Base-by-base conservation (phyloP, 2,797 vertebrate genomes). In the Macropus fuliginosus region DNA sequence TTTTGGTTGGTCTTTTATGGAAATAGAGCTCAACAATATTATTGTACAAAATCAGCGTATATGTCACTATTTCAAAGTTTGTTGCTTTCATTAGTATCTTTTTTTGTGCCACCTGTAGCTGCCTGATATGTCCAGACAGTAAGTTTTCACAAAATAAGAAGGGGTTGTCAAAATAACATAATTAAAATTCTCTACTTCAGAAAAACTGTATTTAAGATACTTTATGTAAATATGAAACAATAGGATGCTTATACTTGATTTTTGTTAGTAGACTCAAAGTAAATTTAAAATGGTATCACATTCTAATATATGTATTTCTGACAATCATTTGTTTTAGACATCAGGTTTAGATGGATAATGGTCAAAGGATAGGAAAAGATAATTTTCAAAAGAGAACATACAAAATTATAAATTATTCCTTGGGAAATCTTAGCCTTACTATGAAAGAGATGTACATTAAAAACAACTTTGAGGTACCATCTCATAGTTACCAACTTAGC, bases 1-100 rank as follows among this genome's bases (percentile, higher is more conserved):
- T 34, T 56, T 94, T 94, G 1, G 3, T 74, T 94, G 50, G 27
- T 11, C 74, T 92, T 95, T 81, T 93, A 92, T 56, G 46, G 16
- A 66, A 1, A 55, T 16, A 2, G 34, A 40, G 34, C 34, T 74
- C 16, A 21, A 55, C 31, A 52, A 0, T 54, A 95, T 34, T 28
- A 18, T 57, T 59, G 54, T 16, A 93, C 29, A n/a, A 46, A 40
- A n/a, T 52, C 66, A 91, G 29, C 8, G 31, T 95, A 46, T 52
- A 91, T 28, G 46, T 91, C 91, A 93, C 57, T 5, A 81, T 94
- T 95, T 34, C 94, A 14, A 95, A 91, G 11, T 91, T 66, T 24
- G 90, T 56, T 74, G 50, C 31, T 66, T 92, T 94, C 89, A 91
- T 57, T 96, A 96, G 93, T 40, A 95, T 21, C 55, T 91, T 1